Percentiles rank a stretch among this genome's conserved stretches.
Conservation (phyloP, 1,140 invertebrate genomes). For the Apis cerana region DNA sequence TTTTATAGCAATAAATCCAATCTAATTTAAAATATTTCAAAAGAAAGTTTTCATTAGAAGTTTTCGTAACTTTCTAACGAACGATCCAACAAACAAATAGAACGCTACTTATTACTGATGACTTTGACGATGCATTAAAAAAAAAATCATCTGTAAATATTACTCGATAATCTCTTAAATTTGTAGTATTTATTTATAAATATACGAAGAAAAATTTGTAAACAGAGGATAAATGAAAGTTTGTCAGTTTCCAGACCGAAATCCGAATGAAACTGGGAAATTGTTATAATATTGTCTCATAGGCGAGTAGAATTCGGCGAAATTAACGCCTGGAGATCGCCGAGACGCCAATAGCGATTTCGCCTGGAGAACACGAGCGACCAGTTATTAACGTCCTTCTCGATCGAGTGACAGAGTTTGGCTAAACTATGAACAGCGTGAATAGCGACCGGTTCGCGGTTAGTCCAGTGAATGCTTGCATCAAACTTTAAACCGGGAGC, state of each 20-base stretch:
- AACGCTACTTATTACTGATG: too few relatives aligned
- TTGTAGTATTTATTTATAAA: too few relatives aligned
- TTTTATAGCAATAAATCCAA: too few relatives aligned
- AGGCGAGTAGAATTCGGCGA: background rate
- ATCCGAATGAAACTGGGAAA: background rate
- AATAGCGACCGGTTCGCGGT: constrained; percentile 39
- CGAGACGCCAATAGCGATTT: constrained; percentile 7
- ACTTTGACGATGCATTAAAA: too few relatives aligned
- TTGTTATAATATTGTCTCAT: background rate
- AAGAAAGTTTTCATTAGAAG: too few relatives aligned
- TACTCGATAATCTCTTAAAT: too few relatives aligned
- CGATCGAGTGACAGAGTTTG: constrained; percentile 24
- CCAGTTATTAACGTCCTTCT: constrained; percentile 18
- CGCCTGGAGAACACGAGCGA: background rate
- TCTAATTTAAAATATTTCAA: too few relatives aligned
- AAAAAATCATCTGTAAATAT: too few relatives aligned
- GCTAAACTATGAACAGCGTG: constrained; percentile 34
- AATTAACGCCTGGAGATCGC: background rate
- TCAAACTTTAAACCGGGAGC: constrained; percentile 31
- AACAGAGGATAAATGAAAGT: background rate
- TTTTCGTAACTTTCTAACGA: too few relatives aligned
- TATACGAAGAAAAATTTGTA: background rate
- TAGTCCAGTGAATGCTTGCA: constrained; percentile 34
- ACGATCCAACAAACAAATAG: too few relatives aligned
- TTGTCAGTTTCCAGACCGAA: background rate